Evolutionary conservation across 1,140 invertebrate genomes (phyloP), one percentile per base, ranked within the genome.

Genomic region (Drosophila virilis): DNA sequence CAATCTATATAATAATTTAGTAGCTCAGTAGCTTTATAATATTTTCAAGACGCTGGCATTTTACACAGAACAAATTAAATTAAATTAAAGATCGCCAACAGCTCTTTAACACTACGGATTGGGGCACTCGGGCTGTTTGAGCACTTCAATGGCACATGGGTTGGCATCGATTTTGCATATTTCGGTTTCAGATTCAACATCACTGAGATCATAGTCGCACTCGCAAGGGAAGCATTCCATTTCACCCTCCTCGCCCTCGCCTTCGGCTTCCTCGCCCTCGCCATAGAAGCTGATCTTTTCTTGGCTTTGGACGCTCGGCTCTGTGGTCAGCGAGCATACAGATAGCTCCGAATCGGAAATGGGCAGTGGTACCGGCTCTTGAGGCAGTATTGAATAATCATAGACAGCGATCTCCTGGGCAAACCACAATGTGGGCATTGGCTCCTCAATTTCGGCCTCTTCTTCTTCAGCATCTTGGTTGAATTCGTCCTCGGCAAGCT

Each of bases 391-490:
- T 8, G 96, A 94, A 4, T 93, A 93, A 93, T 95, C 94, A 75
- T 95, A 96, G 8, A 93, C 91, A 0, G 95, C 95, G 1, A 96
- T 93, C 70, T 94, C 94, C 55, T 95, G 93, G 0, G 94, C 94
- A 1, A 94, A 93, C 95, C 95, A 96, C 6, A 94, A 80, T 12
- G 95, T 73, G 5, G 91, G 85, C 1, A 92, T 43, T 45, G 92
- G 38, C 92, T 93, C 78, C 51, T 94, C 75, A 71, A 95, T 95
- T 6, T 17, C 38, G 37, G 1, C 13, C 1, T 60, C 35, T 12
- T 73, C 65, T 7, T 28, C 42, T 8, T 46, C 33, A 15, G 59
- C 8, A n/a, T 62, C 8, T 6, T 52, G 33, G 13, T 17, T 15
- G 10, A 28, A 28, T 0, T 57, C 66, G 17, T 15, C 52, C 6